A percentile compares a stretch with the other conserved stretches of the same genome.
phyloP scores from a whole-genome alignment of 2,888 invertebrate genomes.

The Sylvicola fuscatus region DNA sequence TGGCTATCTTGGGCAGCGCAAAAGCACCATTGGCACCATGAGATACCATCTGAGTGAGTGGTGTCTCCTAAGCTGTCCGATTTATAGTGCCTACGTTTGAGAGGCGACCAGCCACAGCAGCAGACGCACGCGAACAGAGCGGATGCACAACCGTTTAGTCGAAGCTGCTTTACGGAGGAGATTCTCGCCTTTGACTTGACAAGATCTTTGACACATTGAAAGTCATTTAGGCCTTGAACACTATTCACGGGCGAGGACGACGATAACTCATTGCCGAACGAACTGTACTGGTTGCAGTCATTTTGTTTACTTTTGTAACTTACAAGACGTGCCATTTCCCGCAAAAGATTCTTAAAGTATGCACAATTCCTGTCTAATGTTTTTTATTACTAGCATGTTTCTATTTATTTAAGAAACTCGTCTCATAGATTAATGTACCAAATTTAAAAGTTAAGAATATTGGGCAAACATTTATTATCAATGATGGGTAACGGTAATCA shows the following conservation, averaged over 20 bases:
- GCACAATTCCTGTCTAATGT: too few species aligned
- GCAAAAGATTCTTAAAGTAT: too few species aligned
- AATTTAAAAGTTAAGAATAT: too few species aligned
- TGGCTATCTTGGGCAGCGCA: slow-evolving; percentile 11
- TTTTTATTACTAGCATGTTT: too few species aligned
- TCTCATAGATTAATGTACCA: too few species aligned
- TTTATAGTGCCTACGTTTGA: neutral
- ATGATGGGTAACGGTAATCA: too few species aligned
- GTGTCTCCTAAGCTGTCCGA: slow-evolving; percentile 2
- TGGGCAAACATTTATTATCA: too few species aligned
- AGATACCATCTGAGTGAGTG: neutral
- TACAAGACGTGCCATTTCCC: slow-evolving; percentile 10
- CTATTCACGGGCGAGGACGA: too few species aligned
- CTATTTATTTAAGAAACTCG: too few species aligned
- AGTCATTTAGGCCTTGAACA: too few species aligned
- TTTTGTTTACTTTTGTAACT: slow-evolving; percentile 8
- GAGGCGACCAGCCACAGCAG: slow-evolving; percentile 1
- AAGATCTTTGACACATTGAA: too few species aligned
- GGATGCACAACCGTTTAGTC: slow-evolving; percentile 1
- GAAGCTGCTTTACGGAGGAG: neutral
- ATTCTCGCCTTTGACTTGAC: too few species aligned
- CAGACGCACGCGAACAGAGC: neutral
- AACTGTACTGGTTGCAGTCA: slow-evolving; percentile 11
- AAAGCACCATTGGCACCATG: neutral
- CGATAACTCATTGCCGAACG: slow-evolving; percentile 8